A percentile compares a stretch with the other conserved stretches of the same genome.
phyloP scores from a whole-genome alignment of 2,113 vertebrate genomes.

The pig (Sus scrofa) region DNA sequence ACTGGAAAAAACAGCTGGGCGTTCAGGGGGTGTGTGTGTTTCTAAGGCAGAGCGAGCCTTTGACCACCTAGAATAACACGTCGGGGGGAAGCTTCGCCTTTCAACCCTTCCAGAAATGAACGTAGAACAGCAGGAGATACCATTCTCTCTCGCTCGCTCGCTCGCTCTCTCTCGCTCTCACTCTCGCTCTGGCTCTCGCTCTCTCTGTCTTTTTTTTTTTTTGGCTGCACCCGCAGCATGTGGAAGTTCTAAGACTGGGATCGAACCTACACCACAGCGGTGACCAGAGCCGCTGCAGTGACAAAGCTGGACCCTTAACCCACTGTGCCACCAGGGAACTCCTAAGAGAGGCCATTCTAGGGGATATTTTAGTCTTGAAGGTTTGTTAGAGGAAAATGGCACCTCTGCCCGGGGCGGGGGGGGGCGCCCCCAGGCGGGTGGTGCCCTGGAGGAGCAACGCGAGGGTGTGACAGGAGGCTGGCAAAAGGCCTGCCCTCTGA shows the following conservation, averaged over 20 bases:
- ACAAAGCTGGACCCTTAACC: too few species aligned
- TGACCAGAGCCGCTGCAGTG: too few species aligned
- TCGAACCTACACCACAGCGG: too few species aligned
- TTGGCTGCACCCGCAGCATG: too few species aligned
- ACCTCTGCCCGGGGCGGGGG: rapidly evolving
- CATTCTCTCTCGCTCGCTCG: too few species aligned
- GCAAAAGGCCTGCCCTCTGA: neutral
- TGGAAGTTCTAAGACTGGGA: too few species aligned
- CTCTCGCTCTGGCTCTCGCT: too few species aligned
- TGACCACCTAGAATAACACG: rapidly evolving
- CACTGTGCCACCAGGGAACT: too few species aligned
- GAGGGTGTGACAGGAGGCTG: neutral
- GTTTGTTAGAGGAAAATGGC: rapidly evolving
- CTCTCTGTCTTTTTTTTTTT: too few species aligned
- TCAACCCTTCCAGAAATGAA: neutral
- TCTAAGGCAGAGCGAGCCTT: neutral
- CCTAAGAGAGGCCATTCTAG: too few species aligned
- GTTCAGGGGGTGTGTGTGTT: rapidly evolving
- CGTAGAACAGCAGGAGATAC: rapidly evolving
- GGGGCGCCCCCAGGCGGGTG: neutral
- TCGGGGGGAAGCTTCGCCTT: neutral
- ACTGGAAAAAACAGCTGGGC: neutral
- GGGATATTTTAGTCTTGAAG: rapidly evolving
- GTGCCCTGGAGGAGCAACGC: rapidly evolving
- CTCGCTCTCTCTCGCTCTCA: too few species aligned